phyloP scores from a whole-genome alignment of 2,797 vertebrate genomes.

The Gymnothorax javanicus region DNA sequence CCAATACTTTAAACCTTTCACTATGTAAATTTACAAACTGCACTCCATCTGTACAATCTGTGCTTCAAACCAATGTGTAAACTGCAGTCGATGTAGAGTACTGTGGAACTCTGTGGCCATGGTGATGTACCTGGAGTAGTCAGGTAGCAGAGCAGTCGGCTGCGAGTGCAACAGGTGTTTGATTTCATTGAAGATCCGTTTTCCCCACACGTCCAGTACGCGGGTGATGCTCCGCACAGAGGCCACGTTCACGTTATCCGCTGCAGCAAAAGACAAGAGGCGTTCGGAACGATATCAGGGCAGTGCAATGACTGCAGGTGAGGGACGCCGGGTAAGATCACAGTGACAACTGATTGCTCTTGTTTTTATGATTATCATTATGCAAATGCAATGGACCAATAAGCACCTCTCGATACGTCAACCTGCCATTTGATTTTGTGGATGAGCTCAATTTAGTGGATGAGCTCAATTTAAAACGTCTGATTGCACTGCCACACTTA shows the following conservation, averaged over 20 bases:
- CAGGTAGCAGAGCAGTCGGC: slow-evolving; percentile 73
- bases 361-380: neutral
- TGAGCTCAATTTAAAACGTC: neutral
- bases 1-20: too few species aligned
- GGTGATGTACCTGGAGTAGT: slow-evolving; percentile 74
- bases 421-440: slow-evolving; percentile 15
- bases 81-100: neutral
- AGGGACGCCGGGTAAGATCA: neutral
- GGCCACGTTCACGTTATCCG: slow-evolving; percentile 75
- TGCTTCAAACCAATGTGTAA: neutral
- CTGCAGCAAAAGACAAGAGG: slow-evolving; percentile 53
- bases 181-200: slow-evolving; percentile 77
- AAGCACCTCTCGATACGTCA: neutral
- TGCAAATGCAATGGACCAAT: neutral
- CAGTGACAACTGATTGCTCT: neutral
- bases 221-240: slow-evolving; percentile 76
- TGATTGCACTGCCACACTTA: slow-evolving; percentile 51
- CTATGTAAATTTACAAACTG: too few species aligned
- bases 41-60: neutral
- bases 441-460: slow-evolving; percentile 4
- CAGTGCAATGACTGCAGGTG: neutral
- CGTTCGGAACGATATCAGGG: neutral
- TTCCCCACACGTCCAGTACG: slow-evolving; percentile 76
- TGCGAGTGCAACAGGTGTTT: slow-evolving; percentile 75
- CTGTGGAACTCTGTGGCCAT: neutral